phyloP scores from a whole-genome alignment of 2,888 invertebrate genomes.

The Clivina fossor region DNA sequence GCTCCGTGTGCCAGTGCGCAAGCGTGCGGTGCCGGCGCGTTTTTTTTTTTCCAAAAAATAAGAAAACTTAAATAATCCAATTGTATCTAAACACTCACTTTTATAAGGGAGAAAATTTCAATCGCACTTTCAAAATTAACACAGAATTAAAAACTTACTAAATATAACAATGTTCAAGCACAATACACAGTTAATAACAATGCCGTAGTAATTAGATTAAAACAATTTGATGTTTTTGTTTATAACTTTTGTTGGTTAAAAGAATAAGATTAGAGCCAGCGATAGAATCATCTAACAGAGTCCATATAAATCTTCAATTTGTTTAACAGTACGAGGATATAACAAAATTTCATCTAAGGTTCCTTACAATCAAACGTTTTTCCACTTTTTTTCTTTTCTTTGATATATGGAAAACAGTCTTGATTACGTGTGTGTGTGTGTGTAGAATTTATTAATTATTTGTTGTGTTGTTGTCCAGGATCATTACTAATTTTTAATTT shows the following conservation, averaged over 20 bases:
- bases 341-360: slow-evolving; percentile 26
- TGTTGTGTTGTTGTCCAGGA: slow-evolving; percentile 26
- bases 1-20: slow-evolving; percentile 10
- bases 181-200: no score
- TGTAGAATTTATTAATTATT: no score
- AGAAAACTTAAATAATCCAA: no score
- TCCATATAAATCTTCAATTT: slow-evolving; percentile 20
- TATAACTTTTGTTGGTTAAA: no score
- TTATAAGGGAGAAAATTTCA: no score
- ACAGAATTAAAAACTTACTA: no score
- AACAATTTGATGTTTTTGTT: no score
- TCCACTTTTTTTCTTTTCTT: slow-evolving; percentile 3
- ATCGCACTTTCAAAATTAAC: no score
- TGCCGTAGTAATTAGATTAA: no score
- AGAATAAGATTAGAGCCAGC: slow-evolving; percentile 13
- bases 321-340: slow-evolving; percentile 23
- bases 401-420: slow-evolving; percentile 12
- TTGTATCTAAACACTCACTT: no score
- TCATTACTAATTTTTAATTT: slow-evolving; percentile 27
- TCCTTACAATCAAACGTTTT: neutral
- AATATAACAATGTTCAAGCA: no score
- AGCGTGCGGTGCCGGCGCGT: neutral
- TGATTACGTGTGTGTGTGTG: neutral
- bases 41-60: no score
- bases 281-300: slow-evolving; percentile 19